Evolutionary conservation across 92 coral and sea anemone genomes (phyloP).

Genomic region (Phenganax marumi): DNA sequence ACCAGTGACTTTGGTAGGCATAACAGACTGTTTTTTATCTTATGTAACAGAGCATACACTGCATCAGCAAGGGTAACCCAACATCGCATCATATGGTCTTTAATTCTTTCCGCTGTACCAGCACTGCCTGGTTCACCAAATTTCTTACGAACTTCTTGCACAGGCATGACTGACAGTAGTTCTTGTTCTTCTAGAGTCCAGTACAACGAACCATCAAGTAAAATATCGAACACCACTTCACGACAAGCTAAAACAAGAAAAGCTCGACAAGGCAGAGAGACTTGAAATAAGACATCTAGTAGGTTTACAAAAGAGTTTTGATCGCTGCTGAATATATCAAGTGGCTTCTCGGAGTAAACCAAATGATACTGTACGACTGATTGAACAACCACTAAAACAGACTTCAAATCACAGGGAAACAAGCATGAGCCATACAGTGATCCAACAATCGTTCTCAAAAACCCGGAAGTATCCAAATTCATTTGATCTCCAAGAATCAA

Average conservation of each 20-base stretch:
- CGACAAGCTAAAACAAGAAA: conserved; percentile 83
- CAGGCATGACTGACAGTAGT: conserved; percentile 19
- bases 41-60: conserved; percentile 71
- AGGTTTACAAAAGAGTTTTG: conserved; percentile 79
- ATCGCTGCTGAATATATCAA: conserved; percentile 62
- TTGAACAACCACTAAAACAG: conserved; percentile 68
- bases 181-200: conserved; percentile 42
- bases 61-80: conserved; percentile 63
- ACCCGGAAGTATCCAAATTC: conserved; percentile 74
- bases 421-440: conserved; percentile 87
- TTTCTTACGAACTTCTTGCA: conserved; percentile 19
- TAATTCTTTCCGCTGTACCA: conserved; percentile 32
- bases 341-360: conserved; percentile 69
- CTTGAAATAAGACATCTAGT: conserved; percentile 69
- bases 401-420: conserved; percentile 82
- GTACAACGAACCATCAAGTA: conserved; percentile 71
- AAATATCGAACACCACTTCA: conserved; percentile 75
- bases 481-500: conserved; percentile 78
- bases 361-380: conserved; percentile 73
- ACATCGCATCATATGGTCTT: conserved; percentile 20
- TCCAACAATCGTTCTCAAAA: conserved; percentile 71
- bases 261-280: conserved; percentile 71
- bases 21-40: conserved; percentile 74
- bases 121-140: conserved; percentile 37
- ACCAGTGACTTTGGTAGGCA: conserved; percentile 85